These are phyloP conservation scores for Anthopleura sola DNA, from an alignment of 64 coral and sea anemone species.

Conservation along the genomic window DNA sequence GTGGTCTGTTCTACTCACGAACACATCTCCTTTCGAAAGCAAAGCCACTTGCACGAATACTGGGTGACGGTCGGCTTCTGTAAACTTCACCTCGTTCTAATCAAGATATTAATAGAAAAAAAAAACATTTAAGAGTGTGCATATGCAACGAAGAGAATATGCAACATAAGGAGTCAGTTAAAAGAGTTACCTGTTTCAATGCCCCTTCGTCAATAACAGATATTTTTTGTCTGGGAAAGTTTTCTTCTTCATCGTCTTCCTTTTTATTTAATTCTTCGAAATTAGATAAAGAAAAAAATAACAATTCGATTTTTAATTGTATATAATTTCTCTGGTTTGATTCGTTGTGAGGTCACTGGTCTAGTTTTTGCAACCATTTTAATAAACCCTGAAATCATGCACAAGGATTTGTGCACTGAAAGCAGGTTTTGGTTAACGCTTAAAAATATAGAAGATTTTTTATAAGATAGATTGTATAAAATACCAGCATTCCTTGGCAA, in stretches of 20 bases:
- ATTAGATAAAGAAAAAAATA: not conserved
- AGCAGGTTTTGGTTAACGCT: too few relatives aligned
- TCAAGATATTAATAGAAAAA: too few relatives aligned
- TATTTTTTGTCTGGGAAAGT: constrained; percentile 70
- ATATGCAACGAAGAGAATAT: not conserved
- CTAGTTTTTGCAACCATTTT: too few relatives aligned
- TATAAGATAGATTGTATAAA: too few relatives aligned
- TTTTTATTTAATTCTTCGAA: constrained; percentile 3
- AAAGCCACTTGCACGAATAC: constrained; percentile 86
- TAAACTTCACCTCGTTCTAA: constrained; percentile 51
- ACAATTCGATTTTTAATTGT: not conserved
- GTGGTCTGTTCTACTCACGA: constrained; percentile 80
- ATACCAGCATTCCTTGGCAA: too few relatives aligned
- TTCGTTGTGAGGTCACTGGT: too few relatives aligned
- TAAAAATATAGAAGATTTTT: too few relatives aligned
- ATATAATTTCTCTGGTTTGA: too few relatives aligned
- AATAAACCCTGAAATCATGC: too few relatives aligned
- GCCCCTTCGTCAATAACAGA: constrained; percentile 86
- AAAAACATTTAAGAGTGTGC: too few relatives aligned
- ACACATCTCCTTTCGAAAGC: constrained; percentile 86
- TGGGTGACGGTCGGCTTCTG: constrained; percentile 76
- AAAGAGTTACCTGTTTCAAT: constrained; percentile 57
- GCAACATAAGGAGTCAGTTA: too few relatives aligned
- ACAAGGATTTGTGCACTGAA: too few relatives aligned
- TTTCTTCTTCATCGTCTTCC: constrained; percentile 66